Conservation (phyloP, 2,797 vertebrate species). For the Ctenopoma kingsleyae region DNA sequence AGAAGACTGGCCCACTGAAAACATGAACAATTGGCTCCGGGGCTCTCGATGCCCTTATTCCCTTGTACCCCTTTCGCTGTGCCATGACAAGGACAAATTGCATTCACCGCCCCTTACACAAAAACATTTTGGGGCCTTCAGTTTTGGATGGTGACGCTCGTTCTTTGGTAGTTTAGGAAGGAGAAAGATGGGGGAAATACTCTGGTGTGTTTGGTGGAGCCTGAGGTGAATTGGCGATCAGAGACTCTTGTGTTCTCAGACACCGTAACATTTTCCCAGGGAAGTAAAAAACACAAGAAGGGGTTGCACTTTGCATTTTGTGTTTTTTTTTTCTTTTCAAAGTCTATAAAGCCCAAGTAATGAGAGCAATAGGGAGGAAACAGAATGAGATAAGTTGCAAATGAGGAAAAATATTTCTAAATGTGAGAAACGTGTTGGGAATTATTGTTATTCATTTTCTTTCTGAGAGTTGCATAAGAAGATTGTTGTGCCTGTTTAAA, state of each 20-base stretch:
- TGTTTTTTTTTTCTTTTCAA: constrained; percentile 8
- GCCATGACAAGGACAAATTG: constrained; percentile 84
- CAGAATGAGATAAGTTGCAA: not conserved
- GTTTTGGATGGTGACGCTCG: constrained; percentile 53
- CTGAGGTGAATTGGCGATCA: constrained; percentile 73
- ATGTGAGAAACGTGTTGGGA: not conserved
- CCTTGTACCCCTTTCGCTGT: constrained; percentile 65
- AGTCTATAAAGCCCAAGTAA: constrained; percentile 10
- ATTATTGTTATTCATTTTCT: not conserved
- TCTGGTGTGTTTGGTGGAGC: constrained; percentile 51
- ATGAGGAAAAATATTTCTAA: constrained; percentile 8
- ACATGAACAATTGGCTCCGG: constrained; percentile 69
- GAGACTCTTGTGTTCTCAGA: constrained; percentile 61
- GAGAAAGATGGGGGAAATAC: constrained; percentile 56
- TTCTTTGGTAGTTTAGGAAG: constrained; percentile 60
- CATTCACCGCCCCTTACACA: constrained; percentile 74
- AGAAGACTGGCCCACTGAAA: constrained; percentile 72
- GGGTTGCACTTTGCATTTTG: constrained; percentile 20
- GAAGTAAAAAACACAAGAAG: constrained; percentile 50
- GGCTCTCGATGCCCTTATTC: constrained; percentile 63
- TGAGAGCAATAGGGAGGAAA: constrained; percentile 12
- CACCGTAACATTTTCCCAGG: constrained; percentile 74
- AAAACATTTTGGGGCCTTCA: constrained; percentile 61
- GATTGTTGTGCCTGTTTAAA: not conserved
- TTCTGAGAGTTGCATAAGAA: not conserved